Conservation (phyloP, 2,888 invertebrate species). For the Noctua janthe region DNA sequence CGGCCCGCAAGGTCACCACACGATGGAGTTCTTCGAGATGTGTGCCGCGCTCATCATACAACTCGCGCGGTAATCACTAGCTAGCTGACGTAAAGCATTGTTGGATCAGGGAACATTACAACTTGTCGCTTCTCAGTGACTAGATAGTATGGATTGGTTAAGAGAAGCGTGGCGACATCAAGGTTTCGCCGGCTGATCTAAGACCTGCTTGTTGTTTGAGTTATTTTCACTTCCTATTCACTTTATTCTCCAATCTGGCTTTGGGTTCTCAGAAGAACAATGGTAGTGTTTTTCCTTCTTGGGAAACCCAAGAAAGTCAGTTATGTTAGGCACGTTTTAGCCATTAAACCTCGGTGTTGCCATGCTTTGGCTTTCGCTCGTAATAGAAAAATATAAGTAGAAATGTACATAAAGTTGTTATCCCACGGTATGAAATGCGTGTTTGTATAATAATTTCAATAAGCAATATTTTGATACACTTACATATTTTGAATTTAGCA, state of each 20-base stretch:
- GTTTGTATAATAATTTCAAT: constrained; percentile 58
- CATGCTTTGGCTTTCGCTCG: constrained; percentile 12
- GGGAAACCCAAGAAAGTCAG: background rate
- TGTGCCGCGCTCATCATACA: constrained; percentile 99
- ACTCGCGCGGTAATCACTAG: constrained; percentile 94
- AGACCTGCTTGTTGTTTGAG: constrained; percentile 18
- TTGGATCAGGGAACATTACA: constrained; percentile 18
- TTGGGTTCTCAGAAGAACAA: background rate
- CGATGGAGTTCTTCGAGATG: constrained; percentile 99
- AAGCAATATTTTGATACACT: constrained; percentile 65
- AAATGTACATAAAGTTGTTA: constrained; percentile 47
- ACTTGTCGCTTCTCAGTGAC: constrained; percentile 12
- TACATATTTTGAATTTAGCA: constrained; percentile 55
- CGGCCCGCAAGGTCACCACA: constrained; percentile 94
- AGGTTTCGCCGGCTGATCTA: constrained; percentile 5
- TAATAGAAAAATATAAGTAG: constrained; percentile 25
- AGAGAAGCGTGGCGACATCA: constrained; percentile 14
- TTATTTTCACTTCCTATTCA: background rate
- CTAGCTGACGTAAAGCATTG: constrained; percentile 2
- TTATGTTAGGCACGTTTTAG: background rate
- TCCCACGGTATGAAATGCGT: constrained; percentile 39
- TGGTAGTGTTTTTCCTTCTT: background rate
- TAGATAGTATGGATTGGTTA: constrained; percentile 13
- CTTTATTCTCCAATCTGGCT: background rate
- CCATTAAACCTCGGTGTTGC: constrained; percentile 20